These are phyloP conservation scores for Oenanthe oenanthe DNA, from an alignment of 2,113 vertebrate species.

Conservation along the genomic window DNA sequence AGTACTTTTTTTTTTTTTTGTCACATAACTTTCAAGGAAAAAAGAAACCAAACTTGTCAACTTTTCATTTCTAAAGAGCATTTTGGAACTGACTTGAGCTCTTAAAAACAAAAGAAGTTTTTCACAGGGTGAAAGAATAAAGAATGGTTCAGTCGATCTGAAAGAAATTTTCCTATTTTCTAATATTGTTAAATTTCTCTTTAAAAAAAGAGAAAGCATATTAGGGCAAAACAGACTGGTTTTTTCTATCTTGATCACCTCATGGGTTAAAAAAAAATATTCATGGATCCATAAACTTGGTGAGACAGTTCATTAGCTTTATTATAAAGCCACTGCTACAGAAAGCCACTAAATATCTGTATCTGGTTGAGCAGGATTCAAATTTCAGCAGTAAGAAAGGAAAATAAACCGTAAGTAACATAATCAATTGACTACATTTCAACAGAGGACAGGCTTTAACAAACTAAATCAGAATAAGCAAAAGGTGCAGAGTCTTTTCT, in stretches of 20 bases:
- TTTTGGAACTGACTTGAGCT: background rate
- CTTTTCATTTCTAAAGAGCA: conserved; percentile 4
- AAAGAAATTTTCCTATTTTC: background rate
- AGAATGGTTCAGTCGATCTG: background rate
- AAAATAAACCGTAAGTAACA: background rate
- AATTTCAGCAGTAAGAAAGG: background rate
- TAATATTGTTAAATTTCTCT: background rate
- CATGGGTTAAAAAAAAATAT: background rate
- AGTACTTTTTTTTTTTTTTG: background rate
- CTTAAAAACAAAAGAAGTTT: background rate
- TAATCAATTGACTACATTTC: background rate
- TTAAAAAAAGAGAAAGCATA: background rate
- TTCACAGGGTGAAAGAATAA: background rate
- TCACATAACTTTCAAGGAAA: background rate
- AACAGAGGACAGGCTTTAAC: background rate
- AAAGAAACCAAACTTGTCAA: background rate
- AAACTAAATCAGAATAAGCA: background rate
- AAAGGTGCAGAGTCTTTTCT: background rate
- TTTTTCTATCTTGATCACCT: background rate
- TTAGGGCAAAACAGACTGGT: background rate
- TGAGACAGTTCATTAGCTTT: background rate
- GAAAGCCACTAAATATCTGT: background rate
- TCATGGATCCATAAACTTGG: background rate
- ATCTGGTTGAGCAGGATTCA: background rate
- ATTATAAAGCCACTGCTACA: background rate